Evolutionary conservation across 2,113 vertebrate species (phyloP), one percentile per base, ranked within the genome.

Genomic region (Formicarius rufipectus): DNA sequence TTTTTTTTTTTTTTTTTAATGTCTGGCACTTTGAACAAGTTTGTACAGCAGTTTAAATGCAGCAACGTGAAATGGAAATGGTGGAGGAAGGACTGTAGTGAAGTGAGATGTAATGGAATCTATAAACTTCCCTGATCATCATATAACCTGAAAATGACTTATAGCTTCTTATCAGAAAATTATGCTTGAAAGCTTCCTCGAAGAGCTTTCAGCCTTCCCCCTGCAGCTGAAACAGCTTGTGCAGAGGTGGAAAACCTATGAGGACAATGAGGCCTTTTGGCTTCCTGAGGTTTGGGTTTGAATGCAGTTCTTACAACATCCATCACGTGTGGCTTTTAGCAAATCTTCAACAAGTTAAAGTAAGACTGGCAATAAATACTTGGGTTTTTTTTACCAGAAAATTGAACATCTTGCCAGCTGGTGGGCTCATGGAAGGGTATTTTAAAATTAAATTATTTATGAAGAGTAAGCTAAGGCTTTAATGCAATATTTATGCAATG

Each of bases 381-480:
- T 93, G 91, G n/a, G n/a, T n/a, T n/a, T n/a, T 95, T 97, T 97
- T 96, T 97, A 91, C 39, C 93, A 55, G 97, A 98, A 98, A 98
- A 96, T 42, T 66, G 95, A 97, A 82, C 90, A 87, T 95, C 90
- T 96, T 78, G 71, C 95, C 96, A 98, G 92, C 93, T 95, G 92
- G 91, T 95, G 62, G 94, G 84, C 96, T 97, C 55, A 39, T 42
- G 58, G 94, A 97, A 80, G 76, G 93, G 84, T 90, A 87, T 94
- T 98, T 97, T 97, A 62, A 49, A 97, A 95, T 87, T 98, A 94
- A 97, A 98, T 98, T 97, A 98, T 98, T 98, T 97, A 98, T 96
- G 93, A 96, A 97, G 85, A 97, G 87, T 97, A 97, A 97, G 93
- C 95, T 97, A 97, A 93, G 88, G 95, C 93, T 97, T 94, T 95